These are phyloP conservation scores for Phyllotis vaccarum DNA, from an alignment of 2,797 vertebrate species.

Conservation along the genomic window DNA sequence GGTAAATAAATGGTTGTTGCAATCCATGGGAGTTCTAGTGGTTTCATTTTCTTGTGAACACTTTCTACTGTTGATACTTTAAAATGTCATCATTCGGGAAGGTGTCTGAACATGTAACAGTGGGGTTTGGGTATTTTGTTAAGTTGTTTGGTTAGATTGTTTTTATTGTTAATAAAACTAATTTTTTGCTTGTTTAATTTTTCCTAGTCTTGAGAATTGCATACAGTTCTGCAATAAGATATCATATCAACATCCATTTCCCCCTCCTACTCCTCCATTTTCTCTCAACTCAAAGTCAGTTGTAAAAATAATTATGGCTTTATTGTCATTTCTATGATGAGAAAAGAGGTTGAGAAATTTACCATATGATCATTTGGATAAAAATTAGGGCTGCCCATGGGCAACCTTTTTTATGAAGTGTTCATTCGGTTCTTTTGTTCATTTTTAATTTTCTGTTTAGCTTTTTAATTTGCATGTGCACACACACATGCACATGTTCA, in stretches of 20 bases:
- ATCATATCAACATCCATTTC: background rate
- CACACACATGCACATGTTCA: background rate
- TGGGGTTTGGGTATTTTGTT: background rate
- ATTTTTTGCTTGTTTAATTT: background rate
- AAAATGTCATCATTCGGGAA: background rate
- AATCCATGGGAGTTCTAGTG: background rate
- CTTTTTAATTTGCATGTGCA: background rate
- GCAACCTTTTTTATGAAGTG: background rate
- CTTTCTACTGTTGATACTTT: constrained; percentile 24
- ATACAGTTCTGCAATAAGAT: background rate
- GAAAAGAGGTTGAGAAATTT: constrained; percentile 6
- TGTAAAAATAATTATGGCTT: constrained; percentile 29
- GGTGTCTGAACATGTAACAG: background rate
- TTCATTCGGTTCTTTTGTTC: background rate
- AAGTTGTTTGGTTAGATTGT: background rate
- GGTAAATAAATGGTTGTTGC: background rate
- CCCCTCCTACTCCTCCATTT: background rate
- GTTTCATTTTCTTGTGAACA: background rate
- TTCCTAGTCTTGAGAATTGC: background rate
- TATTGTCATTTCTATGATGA: constrained; percentile 31
- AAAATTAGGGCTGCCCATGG: background rate
- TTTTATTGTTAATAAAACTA: background rate
- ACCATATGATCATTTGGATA: background rate
- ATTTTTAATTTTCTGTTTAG: constrained; percentile 32
- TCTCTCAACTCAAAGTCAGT: background rate